phyloP scores from a whole-genome alignment of 2,888 invertebrate species.

The Epinotia ramella region DNA sequence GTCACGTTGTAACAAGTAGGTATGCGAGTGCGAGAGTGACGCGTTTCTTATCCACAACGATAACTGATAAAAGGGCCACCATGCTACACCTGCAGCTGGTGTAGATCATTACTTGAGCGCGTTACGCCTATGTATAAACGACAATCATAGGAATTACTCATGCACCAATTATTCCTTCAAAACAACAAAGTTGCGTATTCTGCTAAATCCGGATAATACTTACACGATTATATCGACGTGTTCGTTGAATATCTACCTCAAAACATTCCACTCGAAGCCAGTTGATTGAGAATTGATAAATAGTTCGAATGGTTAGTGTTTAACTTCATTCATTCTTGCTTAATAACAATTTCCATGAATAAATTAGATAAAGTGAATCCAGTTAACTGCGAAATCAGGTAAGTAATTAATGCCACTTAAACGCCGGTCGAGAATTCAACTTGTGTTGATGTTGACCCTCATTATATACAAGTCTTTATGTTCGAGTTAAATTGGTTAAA shows the following conservation, averaged over 20 bases:
- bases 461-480: constrained; percentile 24
- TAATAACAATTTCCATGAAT: constrained; percentile 17
- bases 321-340: neutral
- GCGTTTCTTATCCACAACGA: too few species aligned
- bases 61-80: too few species aligned
- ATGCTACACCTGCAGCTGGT: too few species aligned
- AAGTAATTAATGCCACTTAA: constrained; percentile 34
- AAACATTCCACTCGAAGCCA: neutral
- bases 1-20: too few species aligned
- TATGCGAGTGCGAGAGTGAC: too few species aligned
- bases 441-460: constrained; percentile 34
- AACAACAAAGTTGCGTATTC: neutral
- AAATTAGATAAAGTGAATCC: constrained; percentile 17
- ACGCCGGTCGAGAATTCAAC: constrained; percentile 21
- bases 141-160: neutral
- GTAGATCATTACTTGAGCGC: too few species aligned
- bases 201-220: neutral
- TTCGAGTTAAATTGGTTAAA: constrained; percentile 33
- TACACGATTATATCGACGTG: neutral
- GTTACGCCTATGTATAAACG: too few species aligned
- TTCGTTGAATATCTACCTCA: neutral
- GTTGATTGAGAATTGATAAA: neutral
- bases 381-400: constrained; percentile 38
- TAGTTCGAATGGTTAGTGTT: neutral
- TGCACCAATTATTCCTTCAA: neutral